Percentiles rank a stretch among this genome's conserved stretches.
Conservation (phyloP, 2,797 vertebrate genomes). For the Lophius americanus region DNA sequence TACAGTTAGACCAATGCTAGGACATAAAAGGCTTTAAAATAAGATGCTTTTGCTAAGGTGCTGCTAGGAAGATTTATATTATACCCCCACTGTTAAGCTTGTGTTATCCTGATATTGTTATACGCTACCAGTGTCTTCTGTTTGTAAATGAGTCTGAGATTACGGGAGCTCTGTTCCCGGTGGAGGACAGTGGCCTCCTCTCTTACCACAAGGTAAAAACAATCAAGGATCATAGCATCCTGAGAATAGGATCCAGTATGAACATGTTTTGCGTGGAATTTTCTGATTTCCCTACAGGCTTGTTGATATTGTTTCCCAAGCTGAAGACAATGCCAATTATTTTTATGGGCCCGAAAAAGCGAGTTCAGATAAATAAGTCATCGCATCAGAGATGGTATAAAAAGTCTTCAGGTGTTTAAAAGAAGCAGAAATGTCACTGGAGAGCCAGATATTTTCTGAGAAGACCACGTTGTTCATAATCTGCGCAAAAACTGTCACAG, state of each 20-base stretch:
- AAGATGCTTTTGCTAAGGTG: constrained; percentile 81
- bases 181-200: constrained; percentile 27
- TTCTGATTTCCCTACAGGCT: constrained; percentile 47
- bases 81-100: constrained; percentile 5
- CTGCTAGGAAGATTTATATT: constrained; percentile 46
- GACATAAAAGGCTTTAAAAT: constrained; percentile 75
- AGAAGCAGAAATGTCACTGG: constrained; percentile 11
- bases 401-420: constrained; percentile 2
- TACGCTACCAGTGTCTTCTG: constrained; percentile 21
- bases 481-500: constrained; percentile 19
- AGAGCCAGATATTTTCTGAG: constrained; percentile 12
- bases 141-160: constrained; percentile 35
- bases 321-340: constrained; percentile 37
- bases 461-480: constrained; percentile 32
- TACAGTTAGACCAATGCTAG: constrained; percentile 66
- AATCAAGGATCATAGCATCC: constrained; percentile 13
- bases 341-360: constrained; percentile 30
- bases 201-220: constrained; percentile 42
- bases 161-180: constrained; percentile 22
- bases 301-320: constrained; percentile 31
- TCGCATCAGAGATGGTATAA: constrained; percentile 14
- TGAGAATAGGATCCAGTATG: constrained; percentile 34
- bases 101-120: constrained; percentile 18
- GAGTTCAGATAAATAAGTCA: too few relatives aligned
- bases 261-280: constrained; percentile 61